Evolutionary conservation across 2,797 vertebrate genomes (phyloP).

Genomic region (Acanthurus lineatus): DNA sequence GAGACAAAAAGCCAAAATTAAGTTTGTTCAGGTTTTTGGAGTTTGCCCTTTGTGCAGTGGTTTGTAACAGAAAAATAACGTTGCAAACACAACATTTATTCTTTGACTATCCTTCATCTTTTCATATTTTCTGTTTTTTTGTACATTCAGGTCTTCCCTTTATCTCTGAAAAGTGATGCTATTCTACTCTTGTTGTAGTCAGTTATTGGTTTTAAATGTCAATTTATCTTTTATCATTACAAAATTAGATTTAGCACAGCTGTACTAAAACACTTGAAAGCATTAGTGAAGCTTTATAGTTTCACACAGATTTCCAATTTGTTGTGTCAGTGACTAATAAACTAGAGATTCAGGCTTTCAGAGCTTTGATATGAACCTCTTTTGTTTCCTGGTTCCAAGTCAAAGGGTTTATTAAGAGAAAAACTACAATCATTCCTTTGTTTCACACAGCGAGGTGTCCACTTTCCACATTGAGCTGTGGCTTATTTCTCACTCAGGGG

Average conservation of each 20-base stretch:
- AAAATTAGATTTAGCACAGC: not conserved
- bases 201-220: constrained; percentile 18
- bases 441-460: constrained; percentile 50
- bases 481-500: constrained; percentile 42
- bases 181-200: not conserved
- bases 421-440: constrained; percentile 22
- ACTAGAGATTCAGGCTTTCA: not conserved
- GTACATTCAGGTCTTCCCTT: constrained; percentile 3
- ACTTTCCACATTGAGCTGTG: constrained; percentile 49
- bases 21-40: not conserved
- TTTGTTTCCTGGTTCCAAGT: not conserved
- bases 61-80: not conserved
- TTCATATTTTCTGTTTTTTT: not conserved
- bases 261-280: not conserved
- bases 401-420: not conserved
- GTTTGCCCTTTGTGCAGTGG: not conserved
- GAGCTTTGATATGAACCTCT: not conserved
- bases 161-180: constrained; percentile 29
- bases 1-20: constrained; percentile 5
- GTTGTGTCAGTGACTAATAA: not conserved
- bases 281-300: not conserved
- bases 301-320: not conserved
- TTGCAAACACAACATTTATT: not conserved
- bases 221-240: constrained; percentile 27
- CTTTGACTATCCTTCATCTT: not conserved